Conservation (phyloP, 2,888 invertebrate genomes). For the Hirtodrosophila histrioides region DNA sequence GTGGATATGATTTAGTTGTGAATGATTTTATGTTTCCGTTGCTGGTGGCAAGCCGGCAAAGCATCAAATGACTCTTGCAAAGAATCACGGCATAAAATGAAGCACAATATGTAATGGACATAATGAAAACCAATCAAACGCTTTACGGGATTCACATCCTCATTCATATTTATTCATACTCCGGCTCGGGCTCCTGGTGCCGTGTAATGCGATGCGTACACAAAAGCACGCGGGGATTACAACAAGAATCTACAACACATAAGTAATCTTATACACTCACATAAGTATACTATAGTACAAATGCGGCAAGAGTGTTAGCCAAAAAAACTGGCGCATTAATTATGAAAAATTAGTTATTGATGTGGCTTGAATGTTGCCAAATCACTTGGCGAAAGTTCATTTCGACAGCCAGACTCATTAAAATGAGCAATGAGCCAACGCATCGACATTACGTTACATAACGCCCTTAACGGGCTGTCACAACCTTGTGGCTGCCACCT, state of each 20-base stretch:
- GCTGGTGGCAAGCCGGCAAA: constrained; percentile 11
- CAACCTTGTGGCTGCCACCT: constrained; percentile 40
- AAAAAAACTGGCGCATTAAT: constrained; percentile 44
- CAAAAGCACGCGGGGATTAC: constrained; percentile 16
- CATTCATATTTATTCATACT: neutral
- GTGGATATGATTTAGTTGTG: constrained; percentile 23
- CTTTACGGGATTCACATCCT: constrained; percentile 31
- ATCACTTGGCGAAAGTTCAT: constrained; percentile 70
- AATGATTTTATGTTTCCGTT: constrained; percentile 25
- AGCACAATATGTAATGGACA: constrained; percentile 17
- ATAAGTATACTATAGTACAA: neutral
- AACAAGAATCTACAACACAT: constrained; percentile 3
- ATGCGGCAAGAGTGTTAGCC: constrained; percentile 5
- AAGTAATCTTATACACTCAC: neutral
- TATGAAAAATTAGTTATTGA: constrained; percentile 76
- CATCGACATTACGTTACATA: constrained; percentile 14
- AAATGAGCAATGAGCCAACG: constrained; percentile 52
- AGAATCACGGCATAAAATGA: constrained; percentile 2
- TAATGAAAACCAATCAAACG: constrained; percentile 58
- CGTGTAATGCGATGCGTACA: no score
- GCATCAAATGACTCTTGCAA: constrained; percentile 10
- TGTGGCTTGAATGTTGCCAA: constrained; percentile 57
- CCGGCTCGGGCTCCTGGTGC: constrained; percentile 2
- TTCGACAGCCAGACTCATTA: constrained; percentile 59
- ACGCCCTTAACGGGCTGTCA: constrained; percentile 27